These are phyloP conservation scores for Sebastolobus altivelis DNA, from an alignment of 2,797 vertebrate genomes.

Conservation along the genomic window DNA sequence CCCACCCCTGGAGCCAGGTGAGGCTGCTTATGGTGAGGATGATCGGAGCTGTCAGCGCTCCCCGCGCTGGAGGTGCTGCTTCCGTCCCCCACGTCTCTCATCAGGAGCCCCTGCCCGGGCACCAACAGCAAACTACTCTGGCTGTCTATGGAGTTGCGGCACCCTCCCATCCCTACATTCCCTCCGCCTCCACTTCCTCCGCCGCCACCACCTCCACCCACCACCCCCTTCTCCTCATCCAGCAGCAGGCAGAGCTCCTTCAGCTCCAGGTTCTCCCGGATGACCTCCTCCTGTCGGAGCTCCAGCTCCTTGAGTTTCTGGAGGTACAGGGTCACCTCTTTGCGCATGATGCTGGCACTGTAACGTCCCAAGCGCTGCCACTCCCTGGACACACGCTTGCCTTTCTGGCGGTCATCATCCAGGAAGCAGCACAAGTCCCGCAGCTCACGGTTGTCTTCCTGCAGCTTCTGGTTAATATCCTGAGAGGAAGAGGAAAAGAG, in stretches of 20 bases:
- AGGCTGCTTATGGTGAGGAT: constrained; percentile 90
- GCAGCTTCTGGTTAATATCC: constrained; percentile 98
- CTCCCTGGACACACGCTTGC: constrained; percentile 95
- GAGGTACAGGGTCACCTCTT: constrained; percentile 95
- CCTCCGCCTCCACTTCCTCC: constrained; percentile 59
- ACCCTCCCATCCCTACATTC: constrained; percentile 82
- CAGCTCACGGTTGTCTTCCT: constrained; percentile 97
- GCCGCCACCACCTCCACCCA: constrained; percentile 42
- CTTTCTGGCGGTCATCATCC: constrained; percentile 97
- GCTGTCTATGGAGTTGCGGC: constrained; percentile 95
- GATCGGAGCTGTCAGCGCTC: constrained; percentile 94
- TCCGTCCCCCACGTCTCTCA: constrained; percentile 94
- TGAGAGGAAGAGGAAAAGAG: constrained; percentile 63
- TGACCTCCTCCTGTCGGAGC: constrained; percentile 93
- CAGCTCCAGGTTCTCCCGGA: constrained; percentile 95
- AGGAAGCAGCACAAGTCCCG: constrained; percentile 97
- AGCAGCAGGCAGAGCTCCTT: constrained; percentile 95
- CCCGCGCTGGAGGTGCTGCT: constrained; percentile 96
- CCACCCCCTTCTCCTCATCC: constrained; percentile 91
- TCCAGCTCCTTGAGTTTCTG: constrained; percentile 97
- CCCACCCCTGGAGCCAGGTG: constrained; percentile 74
- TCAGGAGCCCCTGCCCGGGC: constrained; percentile 85
- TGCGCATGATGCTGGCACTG: constrained; percentile 96
- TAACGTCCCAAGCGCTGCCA: constrained; percentile 97
- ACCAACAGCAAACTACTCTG: constrained; percentile 94